phyloP scores from a whole-genome alignment of 2,113 vertebrate genomes.

The Gavialis gangeticus region DNA sequence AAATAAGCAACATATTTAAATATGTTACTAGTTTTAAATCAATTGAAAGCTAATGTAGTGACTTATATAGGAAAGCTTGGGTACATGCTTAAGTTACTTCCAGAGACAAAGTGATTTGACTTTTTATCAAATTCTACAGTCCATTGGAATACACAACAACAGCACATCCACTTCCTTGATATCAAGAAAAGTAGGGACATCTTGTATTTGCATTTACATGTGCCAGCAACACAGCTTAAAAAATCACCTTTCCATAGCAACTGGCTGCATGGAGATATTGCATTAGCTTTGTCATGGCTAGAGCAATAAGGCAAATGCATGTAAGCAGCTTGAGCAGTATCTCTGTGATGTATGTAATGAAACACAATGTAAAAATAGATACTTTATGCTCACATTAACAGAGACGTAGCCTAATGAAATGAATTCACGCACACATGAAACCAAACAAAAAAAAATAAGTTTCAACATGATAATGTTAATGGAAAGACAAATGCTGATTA shows the following conservation, averaged over 20 bases:
- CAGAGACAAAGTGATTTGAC: neutral
- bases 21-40: neutral
- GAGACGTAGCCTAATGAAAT: fast-evolving
- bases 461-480: neutral
- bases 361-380: neutral
- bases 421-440: neutral
- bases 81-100: too few species aligned
- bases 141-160: neutral
- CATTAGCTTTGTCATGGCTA: neutral
- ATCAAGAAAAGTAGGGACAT: neutral
- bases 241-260: neutral
- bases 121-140: neutral
- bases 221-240: constrained; percentile 32
- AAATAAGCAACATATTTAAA: neutral
- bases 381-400: neutral
- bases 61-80: too few species aligned
- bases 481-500: constrained; percentile 1
- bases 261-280: neutral
- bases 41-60: neutral
- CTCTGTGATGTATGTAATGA: neutral
- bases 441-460: neutral
- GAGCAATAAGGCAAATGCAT: neutral
- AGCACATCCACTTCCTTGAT: neutral
- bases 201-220: neutral
- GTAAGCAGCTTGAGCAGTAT: neutral